These are phyloP conservation scores for Paracentrotus lividus DNA, from an alignment of 53 echinoderm and acorn worm genomes.

Conservation along the genomic window DNA sequence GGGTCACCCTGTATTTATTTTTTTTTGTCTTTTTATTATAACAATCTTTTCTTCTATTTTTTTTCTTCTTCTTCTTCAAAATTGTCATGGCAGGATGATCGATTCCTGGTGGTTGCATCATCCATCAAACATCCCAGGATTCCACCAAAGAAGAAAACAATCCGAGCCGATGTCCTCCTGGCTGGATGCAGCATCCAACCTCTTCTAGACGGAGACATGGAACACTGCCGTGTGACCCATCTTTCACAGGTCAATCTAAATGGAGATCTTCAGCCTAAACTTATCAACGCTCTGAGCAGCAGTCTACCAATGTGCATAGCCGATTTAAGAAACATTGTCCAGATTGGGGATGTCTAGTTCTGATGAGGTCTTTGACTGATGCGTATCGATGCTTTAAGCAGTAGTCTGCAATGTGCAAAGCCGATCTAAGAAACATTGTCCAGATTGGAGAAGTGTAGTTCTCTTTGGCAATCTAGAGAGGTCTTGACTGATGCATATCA, in stretches of 20 bases:
- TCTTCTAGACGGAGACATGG: conserved; percentile 66
- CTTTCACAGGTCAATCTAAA: conserved; percentile 80
- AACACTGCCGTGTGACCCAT: conserved; percentile 78
- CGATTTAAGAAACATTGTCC: conserved; percentile 68
- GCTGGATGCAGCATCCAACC: conserved; percentile 85
- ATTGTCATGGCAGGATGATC: conserved; percentile 68
- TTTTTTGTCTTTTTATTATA: too few species aligned
- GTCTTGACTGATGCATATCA: conserved; percentile 67
- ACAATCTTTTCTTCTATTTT: too few species aligned
- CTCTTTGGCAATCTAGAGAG: conserved; percentile 67
- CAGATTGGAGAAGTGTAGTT: neutral
- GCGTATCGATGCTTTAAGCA: conserved; percentile 65
- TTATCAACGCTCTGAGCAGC: conserved; percentile 73
- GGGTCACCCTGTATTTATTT: too few species aligned
- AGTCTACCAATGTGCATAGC: conserved; percentile 79
- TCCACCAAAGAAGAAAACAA: conserved; percentile 65
- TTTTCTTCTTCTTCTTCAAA: too few species aligned
- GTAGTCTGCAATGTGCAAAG: neutral
- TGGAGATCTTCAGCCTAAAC: conserved; percentile 76
- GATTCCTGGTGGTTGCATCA: conserved; percentile 64
- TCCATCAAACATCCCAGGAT: conserved; percentile 76
- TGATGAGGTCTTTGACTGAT: conserved; percentile 68
- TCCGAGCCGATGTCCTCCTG: conserved; percentile 72
- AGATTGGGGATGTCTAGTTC: conserved; percentile 53
- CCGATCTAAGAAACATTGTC: too few species aligned